Conservation (phyloP, 2,113 vertebrate genomes). For the Hippoglossus stenolepis region DNA sequence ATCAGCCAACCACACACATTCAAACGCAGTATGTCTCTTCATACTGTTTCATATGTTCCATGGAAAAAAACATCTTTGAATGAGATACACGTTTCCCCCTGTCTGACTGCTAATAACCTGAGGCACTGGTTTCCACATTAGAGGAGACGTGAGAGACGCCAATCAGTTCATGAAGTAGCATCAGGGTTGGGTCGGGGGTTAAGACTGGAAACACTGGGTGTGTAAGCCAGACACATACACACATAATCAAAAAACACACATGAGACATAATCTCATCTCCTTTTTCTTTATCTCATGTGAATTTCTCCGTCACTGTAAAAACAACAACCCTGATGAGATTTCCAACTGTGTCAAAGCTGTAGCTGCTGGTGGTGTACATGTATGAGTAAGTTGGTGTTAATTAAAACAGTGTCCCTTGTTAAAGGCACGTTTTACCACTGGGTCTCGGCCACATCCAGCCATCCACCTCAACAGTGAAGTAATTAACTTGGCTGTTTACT, state of each 20-base stretch:
- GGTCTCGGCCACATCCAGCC: constrained; percentile 1
- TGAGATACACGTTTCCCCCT: constrained; percentile 36
- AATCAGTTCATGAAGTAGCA: constrained; percentile 30
- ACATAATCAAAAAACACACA: neutral
- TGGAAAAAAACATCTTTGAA: constrained; percentile 30
- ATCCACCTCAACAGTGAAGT: constrained; percentile 29
- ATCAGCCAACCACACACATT: constrained; percentile 3
- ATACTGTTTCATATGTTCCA: constrained; percentile 42
- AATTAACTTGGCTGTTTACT: constrained; percentile 22
- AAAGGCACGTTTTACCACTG: constrained; percentile 35
- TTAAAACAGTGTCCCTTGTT: constrained; percentile 37
- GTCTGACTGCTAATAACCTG: constrained; percentile 43
- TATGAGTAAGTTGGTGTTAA: constrained; percentile 25
- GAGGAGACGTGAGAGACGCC: constrained; percentile 21
- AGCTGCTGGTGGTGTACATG: constrained; percentile 34
- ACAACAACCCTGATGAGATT: constrained; percentile 18
- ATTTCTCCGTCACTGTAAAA: constrained; percentile 37
- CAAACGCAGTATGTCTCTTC: constrained; percentile 15
- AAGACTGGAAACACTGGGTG: constrained; percentile 47
- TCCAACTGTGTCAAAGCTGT: constrained; percentile 7
- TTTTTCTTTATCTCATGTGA: constrained; percentile 1
- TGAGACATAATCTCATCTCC: constrained; percentile 54
- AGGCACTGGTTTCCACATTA: constrained; percentile 67
- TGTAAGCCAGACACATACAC: constrained; percentile 40
- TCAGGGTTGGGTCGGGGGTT: neutral